Evolutionary conservation across 2,888 invertebrate genomes (phyloP), one percentile per base, ranked within the genome.

Genomic region (Zhengitettix transpicula): DNA sequence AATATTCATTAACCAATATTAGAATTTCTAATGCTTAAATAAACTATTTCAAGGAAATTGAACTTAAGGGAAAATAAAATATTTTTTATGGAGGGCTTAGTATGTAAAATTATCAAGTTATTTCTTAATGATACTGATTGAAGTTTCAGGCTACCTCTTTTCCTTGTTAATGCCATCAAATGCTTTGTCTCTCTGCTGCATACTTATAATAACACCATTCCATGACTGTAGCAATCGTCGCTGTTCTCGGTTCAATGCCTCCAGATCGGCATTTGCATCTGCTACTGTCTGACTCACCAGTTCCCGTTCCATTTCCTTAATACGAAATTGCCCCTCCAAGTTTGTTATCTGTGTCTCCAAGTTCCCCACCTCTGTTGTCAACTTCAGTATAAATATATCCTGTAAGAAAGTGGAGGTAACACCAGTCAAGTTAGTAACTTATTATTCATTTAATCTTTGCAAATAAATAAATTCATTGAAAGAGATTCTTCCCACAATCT

Each of bases 141-240:
- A 5, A 28, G 28, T 7, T 28, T 28, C 28, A 28, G 28, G 7
- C 11, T 28, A 82, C 82, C 72, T 76, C 65, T 82, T 77, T 65
- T 84, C 83, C 44, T 77, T 74, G 53, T 77, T 76, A 1, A 85
- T 76, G 57, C 81, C 79, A 63, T 80, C 78, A 61, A 81, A 78
- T 1, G 83, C 78, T 66, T 79, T 81, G 69, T 89, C 87, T 28
- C 87, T 72, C 61, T 84, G 81, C 28, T 79, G 77, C 62, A 89
- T 85, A 60, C 83, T 83, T 12, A 82, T 75, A 3, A 89, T 77
- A 52, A 88, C 84, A 14, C 84, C 81, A 68, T 85, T 83, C 89
- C 89, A 89, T 9, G 85, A 78, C 66, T 81, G 81, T 63, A 84
- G 77, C 16, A 89, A 73, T 8, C 82, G 81, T 51, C 81, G 81